Base-by-base conservation (phyloP, 2,113 vertebrate species). In the Nothocercus nigrocapillus region DNA sequence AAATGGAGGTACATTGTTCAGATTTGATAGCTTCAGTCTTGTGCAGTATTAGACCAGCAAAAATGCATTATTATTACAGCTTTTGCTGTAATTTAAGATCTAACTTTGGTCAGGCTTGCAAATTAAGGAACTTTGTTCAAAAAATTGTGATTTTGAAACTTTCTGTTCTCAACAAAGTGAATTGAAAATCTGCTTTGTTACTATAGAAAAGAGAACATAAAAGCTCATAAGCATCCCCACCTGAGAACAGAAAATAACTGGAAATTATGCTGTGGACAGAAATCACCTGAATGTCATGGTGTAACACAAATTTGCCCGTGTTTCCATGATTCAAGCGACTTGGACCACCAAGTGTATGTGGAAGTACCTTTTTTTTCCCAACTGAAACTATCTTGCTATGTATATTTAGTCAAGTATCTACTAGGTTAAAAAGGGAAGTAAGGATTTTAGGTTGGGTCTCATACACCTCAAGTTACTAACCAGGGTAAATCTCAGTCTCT, bases 251-350 rank as follows among this genome's bases (percentile, higher is more conserved):
- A 42, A 30, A 67, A 51, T 27, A 67, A 58, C 1, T 70, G 53
- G 66, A 92, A 81, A 86, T 77, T 40, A 63, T 7, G 24, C 13
- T 38, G 36, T 44, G 21, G n/a, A 59, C 27, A 75, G 38, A 90
- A 84, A 40, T 42, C 2, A 11, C n/a, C 36, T 42, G n/a, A 89
- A 72, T 28, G 18, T 56, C 73, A 30, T 34, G 16, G 81, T 53
- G 25, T 51, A 42, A 61, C 19, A 63, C 1, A 1, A 72, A 3
- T 14, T 67, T 53, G 34, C 3, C 34, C 64, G 22, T 1, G 0
- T 8, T 89, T n/a, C 17, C 7, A 4, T 20, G 27, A n/a, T 34
- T 54, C 20, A 32, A 45, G 34, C 20, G 87, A 66, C 32, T 87
- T 79, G 28, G 32, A 68, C 24, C 77, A 67, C 30, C 2, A 64